Base-by-base conservation (phyloP, 1,140 invertebrate genomes). In the Hermetia illucens region DNA sequence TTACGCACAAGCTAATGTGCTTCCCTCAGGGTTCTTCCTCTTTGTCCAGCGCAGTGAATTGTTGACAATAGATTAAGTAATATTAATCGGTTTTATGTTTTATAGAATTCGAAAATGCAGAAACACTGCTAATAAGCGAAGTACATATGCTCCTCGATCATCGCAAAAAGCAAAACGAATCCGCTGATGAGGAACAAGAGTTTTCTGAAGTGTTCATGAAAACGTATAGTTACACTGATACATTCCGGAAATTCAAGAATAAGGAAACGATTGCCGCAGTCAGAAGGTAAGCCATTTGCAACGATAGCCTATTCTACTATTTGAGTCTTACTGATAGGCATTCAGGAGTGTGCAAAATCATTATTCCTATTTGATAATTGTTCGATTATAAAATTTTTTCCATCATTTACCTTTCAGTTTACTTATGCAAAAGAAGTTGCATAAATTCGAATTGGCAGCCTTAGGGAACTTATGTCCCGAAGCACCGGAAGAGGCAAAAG, bases 161-260 rank as follows among this genome's bases (percentile, higher is more conserved):
- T 65, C 77, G 95, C 34, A 95, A 97, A 65, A 80, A 84, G 22
- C 92, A 97, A 61, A 98, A 96, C 64, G 93, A 99, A 66, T 91
- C 81, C 36, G 89, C 91, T 2, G 95, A 98, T 59, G 95, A 98
- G 48, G 94, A 97, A 57, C 92, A 96, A 64, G 90, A 96, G 64
- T 82, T 98, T 53, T 94, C 91, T 0, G 93, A 98, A 63, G 92
- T 98, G 15, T 99, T 99, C 53, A 85, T 92, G 73, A 98, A 98
- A 62, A 98, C 92, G 1, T 66, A 94, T 3, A 92, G 89, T 34
- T 98, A 98, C 51, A 94, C 91, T 20, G 84, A 93, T 51, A 73
- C 92, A 49, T 98, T 98, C 61, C 75, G 86, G 17, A 92, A 94
- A 55, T 97, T 98, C 61, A 96, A 95, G 61, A 98, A 97, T 56